Percentiles rank a stretch among this genome's conserved stretches.
Evolutionary conservation across 92 coral and sea anemone genomes (phyloP).

Genomic region (Anthopleura xanthogrammica): DNA sequence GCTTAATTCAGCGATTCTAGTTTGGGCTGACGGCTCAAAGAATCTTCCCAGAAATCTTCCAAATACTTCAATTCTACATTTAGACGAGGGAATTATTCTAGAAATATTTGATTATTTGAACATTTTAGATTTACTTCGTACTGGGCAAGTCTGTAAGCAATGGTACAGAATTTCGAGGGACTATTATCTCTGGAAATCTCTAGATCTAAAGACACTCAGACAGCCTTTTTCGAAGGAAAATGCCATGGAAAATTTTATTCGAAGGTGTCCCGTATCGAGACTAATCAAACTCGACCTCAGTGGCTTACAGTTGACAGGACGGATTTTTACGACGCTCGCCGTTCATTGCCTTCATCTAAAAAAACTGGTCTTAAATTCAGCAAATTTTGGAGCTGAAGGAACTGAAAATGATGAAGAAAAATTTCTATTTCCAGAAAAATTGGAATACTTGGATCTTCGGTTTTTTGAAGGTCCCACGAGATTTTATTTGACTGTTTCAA

Average conservation of each 20-base stretch:
- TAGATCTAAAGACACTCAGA: slow-evolving; percentile 45
- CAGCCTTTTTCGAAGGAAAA: background rate
- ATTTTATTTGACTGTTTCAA: slow-evolving; percentile 46
- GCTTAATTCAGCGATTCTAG: background rate
- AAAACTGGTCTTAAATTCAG: slow-evolving; percentile 49
- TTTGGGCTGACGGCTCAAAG: background rate
- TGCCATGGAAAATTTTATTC: background rate
- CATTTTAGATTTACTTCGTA: slow-evolving; percentile 40
- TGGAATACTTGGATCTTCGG: slow-evolving; percentile 56
- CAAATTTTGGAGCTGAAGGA: slow-evolving; percentile 19
- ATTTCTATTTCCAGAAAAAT: slow-evolving; percentile 39
- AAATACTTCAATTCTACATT: background rate
- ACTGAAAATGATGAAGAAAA: background rate
- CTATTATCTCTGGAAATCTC: slow-evolving; percentile 44
- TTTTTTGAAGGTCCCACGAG: slow-evolving; percentile 51
- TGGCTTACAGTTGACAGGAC: slow-evolving; percentile 44
- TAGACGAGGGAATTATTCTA: slow-evolving; percentile 57
- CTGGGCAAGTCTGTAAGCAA: slow-evolving; percentile 47
- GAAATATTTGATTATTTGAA: slow-evolving; percentile 47
- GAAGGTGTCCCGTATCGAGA: background rate
- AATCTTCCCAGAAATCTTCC: background rate
- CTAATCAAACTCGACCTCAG: slow-evolving; percentile 49
- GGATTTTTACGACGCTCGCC: slow-evolving; percentile 37
- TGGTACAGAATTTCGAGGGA: slow-evolving; percentile 67
- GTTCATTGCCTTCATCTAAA: slow-evolving; percentile 42